Conservation (phyloP, 2,888 invertebrate genomes). For the Mechanitis messenoides region DNA sequence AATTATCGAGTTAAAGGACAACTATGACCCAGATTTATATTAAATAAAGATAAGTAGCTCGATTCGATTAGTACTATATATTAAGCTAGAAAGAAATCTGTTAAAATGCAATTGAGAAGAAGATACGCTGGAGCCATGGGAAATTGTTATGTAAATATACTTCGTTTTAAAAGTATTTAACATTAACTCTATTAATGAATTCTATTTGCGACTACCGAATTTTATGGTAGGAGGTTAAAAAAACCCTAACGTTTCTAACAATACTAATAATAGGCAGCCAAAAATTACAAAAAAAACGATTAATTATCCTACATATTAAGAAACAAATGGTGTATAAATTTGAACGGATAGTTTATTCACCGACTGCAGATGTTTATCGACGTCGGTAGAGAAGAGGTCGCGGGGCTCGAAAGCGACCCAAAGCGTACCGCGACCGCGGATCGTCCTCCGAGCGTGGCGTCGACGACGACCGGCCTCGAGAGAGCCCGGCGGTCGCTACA, state of each 20-base stretch:
- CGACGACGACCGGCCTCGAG: background rate
- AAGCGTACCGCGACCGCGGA: no score
- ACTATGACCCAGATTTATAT: background rate
- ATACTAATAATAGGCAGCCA: no score
- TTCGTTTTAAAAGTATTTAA: background rate
- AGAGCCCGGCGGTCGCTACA: constrained; percentile 48
- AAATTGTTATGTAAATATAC: background rate
- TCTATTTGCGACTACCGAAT: background rate
- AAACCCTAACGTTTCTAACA: background rate
- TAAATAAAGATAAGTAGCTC: background rate
- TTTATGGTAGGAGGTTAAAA: background rate
- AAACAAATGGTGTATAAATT: background rate
- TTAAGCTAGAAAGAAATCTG: background rate
- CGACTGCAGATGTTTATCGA: background rate
- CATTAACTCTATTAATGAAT: background rate
- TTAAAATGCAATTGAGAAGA: background rate
- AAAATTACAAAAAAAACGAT: no score
- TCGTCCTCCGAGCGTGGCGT: background rate
- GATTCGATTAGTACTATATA: background rate
- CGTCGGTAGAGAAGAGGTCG: constrained; percentile 19
- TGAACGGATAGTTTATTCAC: constrained; percentile 15
- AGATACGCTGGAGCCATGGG: background rate
- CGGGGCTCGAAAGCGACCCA: background rate
- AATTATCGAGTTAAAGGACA: background rate
- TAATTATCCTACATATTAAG: background rate